Conservation (phyloP, 2,888 invertebrate species). For the Octodonta nipae region DNA sequence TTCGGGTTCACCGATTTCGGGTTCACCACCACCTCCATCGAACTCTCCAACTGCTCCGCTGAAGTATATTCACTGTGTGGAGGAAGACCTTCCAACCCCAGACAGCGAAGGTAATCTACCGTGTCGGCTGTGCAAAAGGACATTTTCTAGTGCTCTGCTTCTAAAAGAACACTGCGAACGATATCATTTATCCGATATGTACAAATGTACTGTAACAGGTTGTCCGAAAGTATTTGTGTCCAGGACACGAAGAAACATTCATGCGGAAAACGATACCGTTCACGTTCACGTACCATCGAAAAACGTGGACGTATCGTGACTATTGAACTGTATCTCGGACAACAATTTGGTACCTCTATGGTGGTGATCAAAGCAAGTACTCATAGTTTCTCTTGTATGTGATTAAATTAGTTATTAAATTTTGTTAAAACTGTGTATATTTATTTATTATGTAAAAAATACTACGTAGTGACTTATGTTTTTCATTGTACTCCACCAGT, state of each 20-base stretch:
- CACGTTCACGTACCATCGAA: slow-evolving; percentile 35
- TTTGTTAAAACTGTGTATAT: slow-evolving; percentile 24
- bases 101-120: slow-evolving; percentile 54
- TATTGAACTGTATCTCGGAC: slow-evolving; percentile 27
- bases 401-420: slow-evolving; percentile 18
- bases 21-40: slow-evolving; percentile 38
- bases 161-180: slow-evolving; percentile 63
- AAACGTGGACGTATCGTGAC: slow-evolving; percentile 32
- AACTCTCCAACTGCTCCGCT: slow-evolving; percentile 20
- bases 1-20: slow-evolving; percentile 41
- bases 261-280: slow-evolving; percentile 53
- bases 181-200: slow-evolving; percentile 53
- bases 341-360: slow-evolving; percentile 33
- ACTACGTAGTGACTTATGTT: too few relatives aligned
- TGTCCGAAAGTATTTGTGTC: slow-evolving; percentile 70
- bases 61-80: slow-evolving; percentile 45
- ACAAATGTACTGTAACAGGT: slow-evolving; percentile 60
- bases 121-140: slow-evolving; percentile 56
- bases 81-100: slow-evolving; percentile 52
- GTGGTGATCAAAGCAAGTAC: slow-evolving; percentile 31
- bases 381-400: slow-evolving; percentile 3
- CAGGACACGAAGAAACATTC: slow-evolving; percentile 61
- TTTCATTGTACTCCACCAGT: slow-evolving; percentile 28
- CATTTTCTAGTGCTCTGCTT: slow-evolving; percentile 47
- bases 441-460: too few relatives aligned